Base-by-base conservation (phyloP, 2,888 invertebrate genomes). In the Lepidocyrtinus sp. region DNA sequence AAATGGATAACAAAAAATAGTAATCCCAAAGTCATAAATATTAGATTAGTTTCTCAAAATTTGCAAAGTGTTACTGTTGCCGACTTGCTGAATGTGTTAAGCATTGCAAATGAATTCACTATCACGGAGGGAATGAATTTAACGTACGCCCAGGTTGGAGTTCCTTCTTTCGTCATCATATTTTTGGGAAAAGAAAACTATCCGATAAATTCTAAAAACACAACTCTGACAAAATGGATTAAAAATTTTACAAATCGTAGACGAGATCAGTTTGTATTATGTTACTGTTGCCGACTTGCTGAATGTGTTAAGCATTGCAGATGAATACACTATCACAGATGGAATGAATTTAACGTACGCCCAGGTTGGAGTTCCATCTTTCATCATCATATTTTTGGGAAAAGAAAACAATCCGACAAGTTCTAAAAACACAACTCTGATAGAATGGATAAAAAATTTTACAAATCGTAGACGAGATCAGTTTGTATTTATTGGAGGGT, bases 401-500 rank as follows among this genome's bases (percentile, higher is more conserved):
- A 25, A 15, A 55, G 15, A 55, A 1, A 26, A 50, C 2, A 25
- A 36, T 36, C 36, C 5, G 12, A 36, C 36, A 12, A 36, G 36
- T 36, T 36, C 36, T 36, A 12, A 21, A 9, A 61, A 59, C 7
- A 1, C 15, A 15, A 59, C 1, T 21, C 21, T 74, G 24, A 5
- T 7, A 1, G 1, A 55, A 24, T 77, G 70, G 71, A 55, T 77
- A n/a, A 64, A 55, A 15, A 15, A 19, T 2, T 46, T 46, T n/a
- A 12, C 36, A 24, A 55, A 65, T 50, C 36, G 71, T 25, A 55
- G 46, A 50, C 25, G 26, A 0, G 78, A 78, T 36, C 46, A 63
- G 19, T 78, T 78, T 24, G 36, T 78, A 7, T 69, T 78, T 22
- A 45, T 73, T 50, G 72, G 68, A n/a, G 12, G 45, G n/a, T 63